Evolutionary conservation across 1,140 invertebrate genomes (phyloP), one percentile per base, ranked within the genome.

Genomic region (Bombus cullumanus): DNA sequence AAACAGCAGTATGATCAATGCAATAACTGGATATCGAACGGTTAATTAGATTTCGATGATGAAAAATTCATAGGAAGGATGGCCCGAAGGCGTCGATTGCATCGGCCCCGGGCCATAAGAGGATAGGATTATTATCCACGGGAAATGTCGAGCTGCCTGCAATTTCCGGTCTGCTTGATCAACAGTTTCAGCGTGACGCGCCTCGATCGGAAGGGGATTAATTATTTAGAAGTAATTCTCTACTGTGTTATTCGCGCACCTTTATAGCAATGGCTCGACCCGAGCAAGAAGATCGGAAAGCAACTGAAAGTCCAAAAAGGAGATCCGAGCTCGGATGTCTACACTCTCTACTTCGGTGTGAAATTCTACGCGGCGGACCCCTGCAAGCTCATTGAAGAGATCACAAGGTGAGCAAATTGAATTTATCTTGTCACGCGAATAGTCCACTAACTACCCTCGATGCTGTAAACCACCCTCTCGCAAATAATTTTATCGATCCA

Each of bases 351-450:
- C 94, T 99, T 99, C 93, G 98, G 98, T 62, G 99, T 99, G 73
- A 99, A 99, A 95, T 99, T 99, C 95, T 99, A 99, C 95, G 98
- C 99, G 0, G 98, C 98, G 4, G 99, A 99, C 95, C 99, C 98
- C 2, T 98, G 98, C 96, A 99, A 99, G 93, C 96, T 99, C 75
- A 96, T 98, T 66, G 98, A 99, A 95, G 98, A 99, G 95, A 98
- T 99, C 88, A 99, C 98, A 53, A 97, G 98, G 98, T 98, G 94
- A 96, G 95, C 66, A 43, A 47, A 85, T 85, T 85, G 31, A 72
- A 85, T 85, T 83, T 73, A 57, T 81, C 82, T 28, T 22, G n/a
- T 79, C 47, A 22, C 31, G 22, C 28, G 25, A 82, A 10, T 37
- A 39, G 22, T 64, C 12, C n/a, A 3, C n/a, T 64, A 80, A 73